phyloP scores from a whole-genome alignment of 2,113 vertebrate genomes.

The Sapayoa aenigma region DNA sequence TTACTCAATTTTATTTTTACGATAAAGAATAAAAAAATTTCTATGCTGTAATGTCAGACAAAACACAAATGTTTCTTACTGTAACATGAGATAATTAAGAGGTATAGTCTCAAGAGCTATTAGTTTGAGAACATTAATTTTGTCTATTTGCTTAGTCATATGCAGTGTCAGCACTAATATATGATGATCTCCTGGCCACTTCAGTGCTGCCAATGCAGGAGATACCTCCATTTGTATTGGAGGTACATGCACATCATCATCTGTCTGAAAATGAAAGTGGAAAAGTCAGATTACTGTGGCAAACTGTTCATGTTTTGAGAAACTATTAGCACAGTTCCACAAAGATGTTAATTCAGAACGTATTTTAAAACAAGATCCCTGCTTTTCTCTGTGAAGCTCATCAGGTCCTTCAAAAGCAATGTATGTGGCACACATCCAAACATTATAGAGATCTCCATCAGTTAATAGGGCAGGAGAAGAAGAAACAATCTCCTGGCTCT shows the following conservation, averaged over 20 bases:
- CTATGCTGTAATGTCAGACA: background rate
- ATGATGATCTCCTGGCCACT: background rate
- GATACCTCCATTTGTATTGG: background rate
- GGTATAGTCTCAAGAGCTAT: background rate
- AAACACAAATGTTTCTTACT: background rate
- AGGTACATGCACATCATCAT: background rate
- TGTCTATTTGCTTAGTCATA: background rate
- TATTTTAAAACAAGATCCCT: background rate
- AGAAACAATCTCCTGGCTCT: background rate
- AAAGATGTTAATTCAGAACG: background rate
- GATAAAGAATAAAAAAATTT: background rate
- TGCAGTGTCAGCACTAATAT: background rate
- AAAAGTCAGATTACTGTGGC: background rate
- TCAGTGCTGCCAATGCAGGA: background rate
- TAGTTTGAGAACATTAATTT: background rate
- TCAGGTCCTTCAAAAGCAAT: background rate
- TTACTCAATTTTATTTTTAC: background rate
- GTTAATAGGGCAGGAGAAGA: background rate
- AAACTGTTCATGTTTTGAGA: background rate
- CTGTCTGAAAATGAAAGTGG: background rate
- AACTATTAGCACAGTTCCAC: background rate
- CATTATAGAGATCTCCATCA: background rate
- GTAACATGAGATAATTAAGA: background rate
- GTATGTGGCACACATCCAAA: background rate
- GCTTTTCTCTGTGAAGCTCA: background rate